Percentiles rank a stretch among this genome's conserved stretches.
phyloP scores from a whole-genome alignment of 2,113 vertebrate species.

The Taxidea taxus region DNA sequence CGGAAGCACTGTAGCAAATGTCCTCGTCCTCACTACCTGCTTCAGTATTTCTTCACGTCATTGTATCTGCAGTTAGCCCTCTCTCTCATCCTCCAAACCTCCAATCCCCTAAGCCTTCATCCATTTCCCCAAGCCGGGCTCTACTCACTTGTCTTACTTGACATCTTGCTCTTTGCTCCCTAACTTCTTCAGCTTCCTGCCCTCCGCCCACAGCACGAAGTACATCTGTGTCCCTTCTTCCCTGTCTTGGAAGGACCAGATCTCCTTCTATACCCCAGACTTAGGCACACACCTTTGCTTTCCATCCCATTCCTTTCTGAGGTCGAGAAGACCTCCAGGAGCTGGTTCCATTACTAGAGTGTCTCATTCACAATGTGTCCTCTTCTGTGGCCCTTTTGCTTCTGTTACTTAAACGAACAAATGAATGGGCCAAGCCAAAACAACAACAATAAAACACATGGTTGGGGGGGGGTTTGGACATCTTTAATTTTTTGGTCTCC shows the following conservation, averaged over 20 bases:
- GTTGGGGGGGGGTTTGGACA: too few species aligned
- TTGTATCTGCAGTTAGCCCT: fast-evolving
- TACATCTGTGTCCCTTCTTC: background rate
- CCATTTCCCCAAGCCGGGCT: fast-evolving
- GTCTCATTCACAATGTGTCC: background rate
- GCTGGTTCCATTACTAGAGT: fast-evolving
- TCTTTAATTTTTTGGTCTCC: background rate
- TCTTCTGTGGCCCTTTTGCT: background rate
- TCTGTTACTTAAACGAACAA: background rate
- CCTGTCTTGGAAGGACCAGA: background rate
- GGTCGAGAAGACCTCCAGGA: background rate
- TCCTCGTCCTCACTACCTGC: fast-evolving
- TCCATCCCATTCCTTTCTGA: background rate
- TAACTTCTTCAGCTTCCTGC: background rate
- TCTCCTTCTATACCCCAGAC: background rate
- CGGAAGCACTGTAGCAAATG: background rate
- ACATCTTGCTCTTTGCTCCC: background rate
- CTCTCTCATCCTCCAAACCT: background rate
- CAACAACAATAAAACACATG: background rate
- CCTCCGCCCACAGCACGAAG: background rate
- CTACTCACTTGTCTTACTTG: background rate
- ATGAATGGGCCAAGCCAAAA: background rate
- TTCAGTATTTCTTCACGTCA: background rate
- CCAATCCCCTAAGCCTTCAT: background rate
- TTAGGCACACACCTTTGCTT: background rate